Conservation (phyloP, 2,797 vertebrate genomes). For the Lacerta bilineata region DNA sequence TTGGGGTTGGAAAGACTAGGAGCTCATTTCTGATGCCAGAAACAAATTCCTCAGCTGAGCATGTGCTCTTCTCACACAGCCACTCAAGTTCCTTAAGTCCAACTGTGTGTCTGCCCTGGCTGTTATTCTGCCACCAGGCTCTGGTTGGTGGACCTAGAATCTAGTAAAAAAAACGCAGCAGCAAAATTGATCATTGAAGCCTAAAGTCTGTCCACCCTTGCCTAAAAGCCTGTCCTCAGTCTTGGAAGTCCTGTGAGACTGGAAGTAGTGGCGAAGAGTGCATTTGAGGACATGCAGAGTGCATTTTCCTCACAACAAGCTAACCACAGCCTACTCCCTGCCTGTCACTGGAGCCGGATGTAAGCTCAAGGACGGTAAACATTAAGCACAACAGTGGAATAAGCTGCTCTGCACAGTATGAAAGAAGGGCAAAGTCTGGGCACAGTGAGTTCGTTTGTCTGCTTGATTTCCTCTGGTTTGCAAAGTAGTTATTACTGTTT, state of each 20-base stretch:
- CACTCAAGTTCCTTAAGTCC: background rate
- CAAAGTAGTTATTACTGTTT: background rate
- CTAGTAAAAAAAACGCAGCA: background rate
- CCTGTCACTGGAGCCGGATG: background rate
- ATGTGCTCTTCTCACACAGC: background rate
- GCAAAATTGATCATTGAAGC: background rate
- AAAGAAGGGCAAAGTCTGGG: slow-evolving; percentile 1
- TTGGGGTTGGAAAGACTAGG: background rate
- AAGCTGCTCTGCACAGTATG: background rate
- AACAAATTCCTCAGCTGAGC: background rate
- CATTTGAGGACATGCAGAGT: background rate
- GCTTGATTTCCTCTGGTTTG: slow-evolving; percentile 15
- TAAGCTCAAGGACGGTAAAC: background rate
- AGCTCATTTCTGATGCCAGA: background rate
- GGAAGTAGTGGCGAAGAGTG: background rate
- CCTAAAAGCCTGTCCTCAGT: background rate
- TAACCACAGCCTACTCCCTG: background rate
- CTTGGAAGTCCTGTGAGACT: background rate
- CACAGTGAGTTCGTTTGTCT: background rate
- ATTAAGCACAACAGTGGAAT: background rate
- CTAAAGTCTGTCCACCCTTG: background rate
- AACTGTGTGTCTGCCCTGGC: background rate
- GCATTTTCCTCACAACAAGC: background rate
- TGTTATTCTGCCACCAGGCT: background rate
- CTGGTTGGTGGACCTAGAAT: background rate